Evolutionary conservation across 1,140 invertebrate species (phyloP).

Genomic region (Aphidius gifuensis): DNA sequence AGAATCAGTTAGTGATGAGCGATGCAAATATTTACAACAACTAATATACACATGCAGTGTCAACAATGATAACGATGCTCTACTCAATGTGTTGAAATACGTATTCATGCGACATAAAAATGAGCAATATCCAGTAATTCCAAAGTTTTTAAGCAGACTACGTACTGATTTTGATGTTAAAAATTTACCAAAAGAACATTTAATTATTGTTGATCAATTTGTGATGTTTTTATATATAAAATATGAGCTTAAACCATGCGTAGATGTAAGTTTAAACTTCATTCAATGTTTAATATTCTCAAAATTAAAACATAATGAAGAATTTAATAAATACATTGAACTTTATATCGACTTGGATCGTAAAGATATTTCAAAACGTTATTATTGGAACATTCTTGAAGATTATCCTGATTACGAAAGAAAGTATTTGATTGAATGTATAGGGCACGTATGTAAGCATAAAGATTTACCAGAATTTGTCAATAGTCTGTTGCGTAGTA

Average conservation of each 20-base stretch:
- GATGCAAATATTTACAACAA: constrained; percentile 23
- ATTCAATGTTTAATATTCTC: constrained; percentile 25
- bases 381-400: constrained; percentile 27
- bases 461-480: constrained; percentile 1
- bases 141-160: constrained; percentile 23
- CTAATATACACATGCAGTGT: constrained; percentile 40
- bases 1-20: constrained; percentile 6
- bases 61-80: constrained; percentile 34
- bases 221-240: too few relatives aligned
- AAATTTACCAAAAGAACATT: too few relatives aligned
- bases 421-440: constrained; percentile 25
- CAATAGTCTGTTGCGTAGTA: too few relatives aligned
- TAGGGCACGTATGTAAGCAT: constrained; percentile 16
- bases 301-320: constrained; percentile 17
- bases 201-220: too few relatives aligned
- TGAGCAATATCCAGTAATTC: constrained; percentile 29
- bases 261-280: constrained; percentile 20
- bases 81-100: constrained; percentile 35
- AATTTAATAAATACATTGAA: constrained; percentile 20
- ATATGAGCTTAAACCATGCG: constrained; percentile 10
- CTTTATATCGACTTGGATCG: constrained; percentile 17
- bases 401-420: constrained; percentile 31
- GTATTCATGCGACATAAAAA: constrained; percentile 35
- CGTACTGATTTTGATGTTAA: too few relatives aligned
- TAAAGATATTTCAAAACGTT: too few relatives aligned